Evolutionary conservation across 1,140 invertebrate species (phyloP).

Genomic region (Drosophila tani): DNA sequence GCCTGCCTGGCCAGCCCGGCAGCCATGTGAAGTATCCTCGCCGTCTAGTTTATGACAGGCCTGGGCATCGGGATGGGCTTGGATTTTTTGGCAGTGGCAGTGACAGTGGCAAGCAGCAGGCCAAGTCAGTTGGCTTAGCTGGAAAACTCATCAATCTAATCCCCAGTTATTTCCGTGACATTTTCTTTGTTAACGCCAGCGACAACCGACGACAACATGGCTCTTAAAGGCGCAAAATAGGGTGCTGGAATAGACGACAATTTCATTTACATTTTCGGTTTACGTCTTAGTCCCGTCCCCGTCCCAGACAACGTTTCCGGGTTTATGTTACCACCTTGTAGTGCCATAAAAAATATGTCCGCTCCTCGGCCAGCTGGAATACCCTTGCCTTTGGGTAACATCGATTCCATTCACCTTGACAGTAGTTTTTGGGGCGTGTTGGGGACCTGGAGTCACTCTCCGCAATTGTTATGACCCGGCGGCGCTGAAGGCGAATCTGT

Average conservation of each 20-base stretch:
- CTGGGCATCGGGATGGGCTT: background rate
- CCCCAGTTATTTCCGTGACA: slow-evolving; percentile 80
- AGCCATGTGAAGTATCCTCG: slow-evolving; percentile 34
- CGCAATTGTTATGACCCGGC: slow-evolving; percentile 23
- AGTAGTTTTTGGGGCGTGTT: slow-evolving; percentile 2
- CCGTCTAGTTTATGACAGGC: slow-evolving; percentile 54
- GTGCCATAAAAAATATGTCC: slow-evolving; percentile 64
- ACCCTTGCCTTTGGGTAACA: slow-evolving; percentile 8
- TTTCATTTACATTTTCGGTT: slow-evolving; percentile 78
- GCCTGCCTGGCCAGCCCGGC: slow-evolving; percentile 26
- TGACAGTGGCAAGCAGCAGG: slow-evolving; percentile 14
- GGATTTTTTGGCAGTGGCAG: slow-evolving; percentile 26
- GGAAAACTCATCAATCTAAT: slow-evolving; percentile 80
- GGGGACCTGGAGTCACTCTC: slow-evolving; percentile 7
- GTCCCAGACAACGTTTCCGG: slow-evolving; percentile 42
- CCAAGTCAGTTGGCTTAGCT: slow-evolving; percentile 64
- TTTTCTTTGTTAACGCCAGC: slow-evolving; percentile 70
- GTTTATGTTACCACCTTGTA: slow-evolving; percentile 73
- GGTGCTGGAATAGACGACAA: slow-evolving; percentile 44
- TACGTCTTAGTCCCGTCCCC: slow-evolving; percentile 36
- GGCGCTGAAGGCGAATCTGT: no score
- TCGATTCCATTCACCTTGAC: slow-evolving; percentile 9
- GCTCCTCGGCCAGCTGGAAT: slow-evolving; percentile 4
- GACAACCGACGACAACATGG: slow-evolving; percentile 33
- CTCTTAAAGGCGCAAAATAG: slow-evolving; percentile 58